Conservation (phyloP, 2,888 invertebrate genomes). For the Drosophila austrosaltans region DNA sequence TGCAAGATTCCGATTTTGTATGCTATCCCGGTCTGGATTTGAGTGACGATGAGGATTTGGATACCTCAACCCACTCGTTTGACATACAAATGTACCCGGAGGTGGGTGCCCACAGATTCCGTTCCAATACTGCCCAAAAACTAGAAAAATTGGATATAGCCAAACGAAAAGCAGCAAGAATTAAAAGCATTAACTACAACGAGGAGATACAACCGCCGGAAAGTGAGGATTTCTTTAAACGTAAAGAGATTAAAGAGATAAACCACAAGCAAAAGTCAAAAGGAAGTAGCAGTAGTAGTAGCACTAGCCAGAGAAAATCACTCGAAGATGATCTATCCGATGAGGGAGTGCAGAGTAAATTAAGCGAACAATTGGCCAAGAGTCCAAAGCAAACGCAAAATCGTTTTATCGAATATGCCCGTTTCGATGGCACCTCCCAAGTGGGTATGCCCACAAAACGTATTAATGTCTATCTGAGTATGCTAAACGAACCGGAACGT, state of each 20-base stretch:
- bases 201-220: slow-evolving; percentile 76
- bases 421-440: slow-evolving; percentile 95
- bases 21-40: slow-evolving; percentile 91
- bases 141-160: slow-evolving; percentile 95
- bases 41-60: slow-evolving; percentile 90
- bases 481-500: slow-evolving; percentile 91
- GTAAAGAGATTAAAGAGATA: slow-evolving; percentile 52
- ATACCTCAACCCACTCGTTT: slow-evolving; percentile 87
- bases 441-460: slow-evolving; percentile 91
- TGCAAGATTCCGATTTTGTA: slow-evolving; percentile 84
- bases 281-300: slow-evolving; percentile 10
- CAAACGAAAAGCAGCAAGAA: slow-evolving; percentile 90
- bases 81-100: slow-evolving; percentile 90
- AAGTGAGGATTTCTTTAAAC: slow-evolving; percentile 73
- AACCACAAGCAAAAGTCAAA: not conserved
- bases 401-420: slow-evolving; percentile 94
- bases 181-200: slow-evolving; percentile 84
- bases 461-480: slow-evolving; percentile 95
- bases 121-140: slow-evolving; percentile 94
- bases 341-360: slow-evolving; percentile 85
- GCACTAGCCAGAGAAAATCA: not conserved
- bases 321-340: slow-evolving; percentile 55
- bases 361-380: slow-evolving; percentile 90
- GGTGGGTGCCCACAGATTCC: slow-evolving; percentile 87
- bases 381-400: slow-evolving; percentile 91